A percentile compares a stretch with the other conserved stretches of the same genome.
These are phyloP conservation scores for Grantiella picta DNA, from an alignment of 2,113 vertebrate genomes.

Conservation along the genomic window DNA sequence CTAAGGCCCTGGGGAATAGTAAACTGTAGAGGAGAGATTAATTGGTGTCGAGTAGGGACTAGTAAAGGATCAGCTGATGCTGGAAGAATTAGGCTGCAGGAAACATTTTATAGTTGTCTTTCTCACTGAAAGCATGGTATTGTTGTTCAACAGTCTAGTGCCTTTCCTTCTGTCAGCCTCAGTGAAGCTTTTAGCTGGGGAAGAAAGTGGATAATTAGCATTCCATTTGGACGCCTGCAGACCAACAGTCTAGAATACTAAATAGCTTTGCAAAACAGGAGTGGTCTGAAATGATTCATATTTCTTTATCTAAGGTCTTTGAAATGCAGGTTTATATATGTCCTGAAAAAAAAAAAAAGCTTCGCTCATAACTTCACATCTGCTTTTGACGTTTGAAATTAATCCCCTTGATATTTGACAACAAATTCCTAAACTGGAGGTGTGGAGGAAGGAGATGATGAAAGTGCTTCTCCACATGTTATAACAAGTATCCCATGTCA, in stretches of 20 bases:
- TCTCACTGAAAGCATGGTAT: slow-evolving; percentile 66
- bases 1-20: slow-evolving; percentile 15
- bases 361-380: neutral
- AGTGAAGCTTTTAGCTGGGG: slow-evolving; percentile 53
- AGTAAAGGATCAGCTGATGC: slow-evolving; percentile 74
- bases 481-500: slow-evolving; percentile 44
- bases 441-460: slow-evolving; percentile 15
- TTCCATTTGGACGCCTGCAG: slow-evolving; percentile 63
- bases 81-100: slow-evolving; percentile 78
- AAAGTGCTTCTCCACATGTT: slow-evolving; percentile 57
- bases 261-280: slow-evolving; percentile 56
- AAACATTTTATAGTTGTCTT: slow-evolving; percentile 82
- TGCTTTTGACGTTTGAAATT: slow-evolving; percentile 23
- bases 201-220: slow-evolving; percentile 68
- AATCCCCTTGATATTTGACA: slow-evolving; percentile 35
- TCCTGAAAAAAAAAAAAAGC: neutral
- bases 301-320: slow-evolving; percentile 18
- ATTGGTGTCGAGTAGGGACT: slow-evolving; percentile 80
- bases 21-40: slow-evolving; percentile 67
- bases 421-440: slow-evolving; percentile 19
- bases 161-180: slow-evolving; percentile 74
- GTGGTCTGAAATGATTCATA: slow-evolving; percentile 39
- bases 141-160: slow-evolving; percentile 75
- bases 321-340: neutral
- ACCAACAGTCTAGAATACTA: slow-evolving; percentile 57